Evolutionary conservation across 2,113 vertebrate genomes (phyloP).

Genomic region (Anoplopoma fimbria): DNA sequence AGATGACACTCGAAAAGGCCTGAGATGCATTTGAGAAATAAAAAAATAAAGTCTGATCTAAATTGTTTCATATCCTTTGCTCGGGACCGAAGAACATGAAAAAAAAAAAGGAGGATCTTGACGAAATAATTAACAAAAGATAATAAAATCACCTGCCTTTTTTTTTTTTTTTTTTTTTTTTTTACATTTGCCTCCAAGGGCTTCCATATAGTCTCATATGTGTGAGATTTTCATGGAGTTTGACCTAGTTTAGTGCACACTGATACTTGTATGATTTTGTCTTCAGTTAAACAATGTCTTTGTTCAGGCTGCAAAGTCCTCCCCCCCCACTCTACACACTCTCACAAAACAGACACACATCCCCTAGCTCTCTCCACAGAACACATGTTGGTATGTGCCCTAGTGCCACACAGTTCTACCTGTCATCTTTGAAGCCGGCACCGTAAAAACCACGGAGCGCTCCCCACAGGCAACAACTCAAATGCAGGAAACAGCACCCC

Average conservation of each 20-base stretch:
- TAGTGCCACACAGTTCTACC: slow-evolving; percentile 23
- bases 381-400: slow-evolving; percentile 13
- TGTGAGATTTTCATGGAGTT: not conserved
- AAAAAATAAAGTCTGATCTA: not conserved
- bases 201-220: not conserved
- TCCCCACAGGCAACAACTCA: slow-evolving; percentile 35
- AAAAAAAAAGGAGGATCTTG: not conserved
- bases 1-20: not conserved
- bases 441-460: slow-evolving; percentile 15
- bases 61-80: too few relatives aligned
- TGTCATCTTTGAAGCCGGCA: slow-evolving; percentile 53
- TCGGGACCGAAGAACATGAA: not conserved
- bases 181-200: not conserved
- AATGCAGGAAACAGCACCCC: slow-evolving; percentile 20
- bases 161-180: not conserved
- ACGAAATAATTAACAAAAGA: not conserved
- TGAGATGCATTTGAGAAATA: not conserved
- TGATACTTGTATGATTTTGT: not conserved
- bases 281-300: not conserved
- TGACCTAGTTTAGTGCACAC: not conserved
- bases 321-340: slow-evolving; percentile 23
- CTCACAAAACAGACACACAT: slow-evolving; percentile 36
- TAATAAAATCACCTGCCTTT: not conserved
- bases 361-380: slow-evolving; percentile 7
- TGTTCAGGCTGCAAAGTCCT: slow-evolving; percentile 47